Base-by-base conservation (phyloP, 2,888 invertebrate species). In the Malthinus flaveolus region DNA sequence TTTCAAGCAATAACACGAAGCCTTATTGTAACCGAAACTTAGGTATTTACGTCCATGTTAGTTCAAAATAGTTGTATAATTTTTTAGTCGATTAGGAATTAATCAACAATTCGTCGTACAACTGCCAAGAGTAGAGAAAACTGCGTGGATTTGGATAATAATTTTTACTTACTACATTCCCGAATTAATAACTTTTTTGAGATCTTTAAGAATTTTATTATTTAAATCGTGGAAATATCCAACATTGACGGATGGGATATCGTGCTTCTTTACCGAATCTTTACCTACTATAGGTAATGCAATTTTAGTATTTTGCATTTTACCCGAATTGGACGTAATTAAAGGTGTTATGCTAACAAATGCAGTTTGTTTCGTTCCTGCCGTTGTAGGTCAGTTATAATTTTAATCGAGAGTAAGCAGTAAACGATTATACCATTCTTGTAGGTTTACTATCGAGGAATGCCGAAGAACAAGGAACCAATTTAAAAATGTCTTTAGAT, bases 261-360 rank as follows among this genome's bases (percentile, higher is more conserved):
- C 84, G 66, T 81, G 87, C 6, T 80, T 88, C 49, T 48, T 87
- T n/a, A 84, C 91, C 66, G 96, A 96, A 79, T 85, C 89, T 0
- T 77, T 92, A 9, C 89, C 94, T 71, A 85, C 90, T 0, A 79
- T 90, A 35, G 96, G 95, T 9, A 78, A 91, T 68, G 88, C 89
- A 0, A 75, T 93, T 33, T 82, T 96, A 15, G 83, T 90, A 31
- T 88, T 93, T 64, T 77, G 85, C 33, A 85, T 93, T 39, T 79
- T 96, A 34, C 95, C 95, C 0, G 84, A 89, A 65, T 74, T 95
- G 66, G 92, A 94, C 75, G 88, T 90, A 0, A 82, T 92, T 7
- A 89, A 91, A 73, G 93, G 89, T 1, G 87, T 90, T 1, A 91
- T 93, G 87, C 79, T 95, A 50, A 90, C 91, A 71, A 93, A 91